Evolutionary conservation across 2,797 vertebrate genomes (phyloP).

Genomic region (Gymnothorax reevesii): DNA sequence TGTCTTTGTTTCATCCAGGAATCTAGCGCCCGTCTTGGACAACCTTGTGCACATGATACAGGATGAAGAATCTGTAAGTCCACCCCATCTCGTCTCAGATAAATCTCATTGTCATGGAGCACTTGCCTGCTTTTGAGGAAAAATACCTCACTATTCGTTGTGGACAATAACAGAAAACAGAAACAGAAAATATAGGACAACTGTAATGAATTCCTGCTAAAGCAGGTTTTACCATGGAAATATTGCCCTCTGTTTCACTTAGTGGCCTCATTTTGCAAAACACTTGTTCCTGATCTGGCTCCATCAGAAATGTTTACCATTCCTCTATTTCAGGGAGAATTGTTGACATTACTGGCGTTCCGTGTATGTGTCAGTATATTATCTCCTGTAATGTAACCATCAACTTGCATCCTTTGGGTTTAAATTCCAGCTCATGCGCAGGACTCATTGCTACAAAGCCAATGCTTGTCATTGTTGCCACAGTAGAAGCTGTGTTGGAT

Average conservation of each 20-base stretch:
- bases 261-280: too few species aligned
- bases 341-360: neutral
- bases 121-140: neutral
- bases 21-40: constrained; percentile 92
- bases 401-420: neutral
- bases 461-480: constrained; percentile 1
- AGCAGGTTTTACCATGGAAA: too few species aligned
- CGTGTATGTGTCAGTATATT: neutral
- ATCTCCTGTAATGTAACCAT: neutral
- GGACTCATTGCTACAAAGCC: neutral
- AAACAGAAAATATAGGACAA: too few species aligned
- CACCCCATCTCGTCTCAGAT: neutral
- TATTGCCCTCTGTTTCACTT: too few species aligned
- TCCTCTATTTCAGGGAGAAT: neutral
- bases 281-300: too few species aligned
- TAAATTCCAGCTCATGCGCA: neutral
- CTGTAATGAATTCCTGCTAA: too few species aligned
- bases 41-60: constrained; percentile 98
- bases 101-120: constrained; percentile 1
- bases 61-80: constrained; percentile 95
- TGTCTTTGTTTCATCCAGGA: constrained; percentile 73
- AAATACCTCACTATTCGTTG: neutral
- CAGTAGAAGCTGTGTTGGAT: constrained; percentile 2
- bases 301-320: neutral
- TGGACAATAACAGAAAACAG: neutral